Base-by-base conservation (phyloP, 2,797 vertebrate genomes). In the Phoxinus dragarum region DNA sequence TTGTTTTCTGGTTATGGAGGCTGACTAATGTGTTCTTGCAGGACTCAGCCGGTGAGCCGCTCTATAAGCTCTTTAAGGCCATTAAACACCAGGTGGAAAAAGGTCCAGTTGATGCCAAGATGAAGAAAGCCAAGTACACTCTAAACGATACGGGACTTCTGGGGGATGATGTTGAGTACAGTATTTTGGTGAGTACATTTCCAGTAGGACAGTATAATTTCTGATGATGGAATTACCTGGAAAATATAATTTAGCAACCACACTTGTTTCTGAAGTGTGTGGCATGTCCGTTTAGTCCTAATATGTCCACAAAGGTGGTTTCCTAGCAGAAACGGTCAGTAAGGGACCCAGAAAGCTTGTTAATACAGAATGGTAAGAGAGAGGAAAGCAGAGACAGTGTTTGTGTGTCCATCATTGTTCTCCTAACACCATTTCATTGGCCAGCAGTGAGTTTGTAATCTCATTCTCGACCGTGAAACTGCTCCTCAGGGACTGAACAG, bases 21-120 rank as follows among this genome's bases (percentile, higher is more conserved):
- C 84, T 85, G 76, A 85, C 84, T 85, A 27, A 74, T 66, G 77
- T 80, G 42, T 80, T 61, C 52, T 85, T 47, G 59, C 89, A 99
- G 98, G 98, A 99, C 93, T 97, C 97, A 61, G 98, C 97, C 0
- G 98, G 98, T 0, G 98, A 99, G 83, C 97, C 98, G n/a, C 95
- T 99, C 76, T 99, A 99, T 93, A 99, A 98, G 92, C 96, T 99
- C 87, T 99, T 99, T 95, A 97, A 98, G 91, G 98, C 98, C 93
- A 97, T 99, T 93, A 99, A 99, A 92, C 98, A 99, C 89, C 98
- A 99, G 93, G 97, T 99, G 79, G 98, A 99, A 93, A 99, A 99
- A 91, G 98, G 98, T 2, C 98, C 98, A 0, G 98, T 99, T 89
- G 98, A 99, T 66, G 97, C 96, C 0, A 95, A 97, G 88, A 95